These are phyloP conservation scores for Zeuzera pyrina DNA, from an alignment of 2,888 invertebrate species.

Conservation along the genomic window DNA sequence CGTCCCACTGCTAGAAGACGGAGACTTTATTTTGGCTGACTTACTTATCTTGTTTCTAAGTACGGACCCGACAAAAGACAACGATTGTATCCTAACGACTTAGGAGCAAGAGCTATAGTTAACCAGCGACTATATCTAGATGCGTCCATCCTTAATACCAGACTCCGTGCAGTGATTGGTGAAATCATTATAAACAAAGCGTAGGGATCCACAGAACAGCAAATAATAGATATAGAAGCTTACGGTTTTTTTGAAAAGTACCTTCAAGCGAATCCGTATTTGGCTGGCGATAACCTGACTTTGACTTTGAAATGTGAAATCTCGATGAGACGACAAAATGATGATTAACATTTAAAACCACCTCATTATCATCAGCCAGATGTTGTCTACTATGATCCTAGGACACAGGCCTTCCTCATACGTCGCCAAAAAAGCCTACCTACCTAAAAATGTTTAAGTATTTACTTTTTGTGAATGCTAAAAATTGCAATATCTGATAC, in stretches of 20 bases:
- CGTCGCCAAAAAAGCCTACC: too few species aligned
- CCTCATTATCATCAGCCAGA: too few species aligned
- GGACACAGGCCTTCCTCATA: too few species aligned
- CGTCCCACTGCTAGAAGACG: constrained; percentile 34
- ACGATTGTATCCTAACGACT: neutral
- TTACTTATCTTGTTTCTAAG: neutral
- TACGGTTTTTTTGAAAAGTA: constrained; percentile 33
- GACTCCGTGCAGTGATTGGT: neutral
- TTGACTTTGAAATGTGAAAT: too few species aligned
- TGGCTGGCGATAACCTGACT: constrained; percentile 27
- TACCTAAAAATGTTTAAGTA: too few species aligned
- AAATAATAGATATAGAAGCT: constrained; percentile 17
- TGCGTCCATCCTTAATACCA: neutral
- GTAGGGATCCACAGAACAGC: constrained; percentile 15
- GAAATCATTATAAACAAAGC: constrained; percentile 14
- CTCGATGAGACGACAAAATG: too few species aligned
- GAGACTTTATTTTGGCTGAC: constrained; percentile 28
- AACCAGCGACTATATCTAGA: neutral
- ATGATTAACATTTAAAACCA: too few species aligned
- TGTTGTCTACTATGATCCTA: too few species aligned
- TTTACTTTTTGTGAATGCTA: too few species aligned
- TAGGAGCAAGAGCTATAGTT: neutral
- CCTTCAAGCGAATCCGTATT: constrained; percentile 22
- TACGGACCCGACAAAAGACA: neutral
- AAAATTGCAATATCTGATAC: too few species aligned